Conservation (phyloP, 2,113 vertebrate species). For the Phoenicopterus ruber region DNA sequence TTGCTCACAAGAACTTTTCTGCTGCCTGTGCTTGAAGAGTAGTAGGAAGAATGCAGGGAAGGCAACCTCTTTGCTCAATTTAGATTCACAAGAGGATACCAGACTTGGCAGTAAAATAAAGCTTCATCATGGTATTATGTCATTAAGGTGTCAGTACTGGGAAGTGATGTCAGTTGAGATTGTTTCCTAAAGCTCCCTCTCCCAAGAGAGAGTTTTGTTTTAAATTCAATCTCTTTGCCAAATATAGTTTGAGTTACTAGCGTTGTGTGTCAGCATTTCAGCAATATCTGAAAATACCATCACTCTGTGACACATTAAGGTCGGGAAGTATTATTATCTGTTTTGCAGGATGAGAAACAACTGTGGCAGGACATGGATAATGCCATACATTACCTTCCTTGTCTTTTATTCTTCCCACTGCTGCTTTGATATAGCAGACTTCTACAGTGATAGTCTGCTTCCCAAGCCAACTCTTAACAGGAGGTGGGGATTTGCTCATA, state of each 20-base stretch:
- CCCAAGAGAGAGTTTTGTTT: neutral
- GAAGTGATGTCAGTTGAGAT: neutral
- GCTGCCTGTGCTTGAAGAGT: neutral
- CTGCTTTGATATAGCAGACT: neutral
- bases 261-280: neutral
- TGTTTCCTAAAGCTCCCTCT: neutral
- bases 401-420: neutral
- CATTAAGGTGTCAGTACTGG: neutral
- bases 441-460: neutral
- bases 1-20: neutral
- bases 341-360: neutral
- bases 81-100: neutral
- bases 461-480: neutral
- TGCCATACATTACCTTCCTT: neutral
- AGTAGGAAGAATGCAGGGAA: neutral
- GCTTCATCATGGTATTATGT: neutral
- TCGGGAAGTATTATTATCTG: neutral
- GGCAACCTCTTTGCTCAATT: neutral
- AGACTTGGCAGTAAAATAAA: neutral
- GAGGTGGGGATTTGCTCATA: neutral
- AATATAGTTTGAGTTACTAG: neutral
- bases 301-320: accelerated
- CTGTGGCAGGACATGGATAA: neutral
- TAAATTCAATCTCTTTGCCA: neutral
- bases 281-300: neutral